Evolutionary conservation across 2,797 vertebrate species (phyloP).

Genomic region (Poecilia picta): DNA sequence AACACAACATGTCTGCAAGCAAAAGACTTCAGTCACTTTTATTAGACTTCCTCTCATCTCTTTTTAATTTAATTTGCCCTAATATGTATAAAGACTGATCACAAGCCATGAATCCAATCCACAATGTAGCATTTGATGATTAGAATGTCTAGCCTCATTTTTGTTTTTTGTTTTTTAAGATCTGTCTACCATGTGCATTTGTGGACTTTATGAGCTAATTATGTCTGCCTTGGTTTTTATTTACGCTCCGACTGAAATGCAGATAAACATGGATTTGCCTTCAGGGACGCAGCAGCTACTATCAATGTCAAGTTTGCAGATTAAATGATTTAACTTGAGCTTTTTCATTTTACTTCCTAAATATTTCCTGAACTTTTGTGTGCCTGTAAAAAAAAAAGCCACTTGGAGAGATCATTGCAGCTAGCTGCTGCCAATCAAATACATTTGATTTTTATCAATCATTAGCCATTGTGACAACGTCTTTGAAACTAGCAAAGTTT

Average conservation of each 20-base stretch:
- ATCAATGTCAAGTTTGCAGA: conserved; percentile 32
- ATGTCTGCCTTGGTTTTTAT: conserved; percentile 22
- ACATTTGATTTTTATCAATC: background rate
- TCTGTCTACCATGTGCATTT: conserved; percentile 13
- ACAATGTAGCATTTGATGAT: conserved; percentile 48
- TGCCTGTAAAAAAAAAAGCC: no score
- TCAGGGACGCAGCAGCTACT: conserved; percentile 20
- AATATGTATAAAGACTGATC: conserved; percentile 39
- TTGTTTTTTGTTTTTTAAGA: background rate
- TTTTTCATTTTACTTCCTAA: conserved; percentile 30
- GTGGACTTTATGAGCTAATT: conserved; percentile 15
- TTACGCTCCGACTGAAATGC: conserved; percentile 17
- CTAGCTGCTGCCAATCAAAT: background rate
- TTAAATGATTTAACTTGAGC: conserved; percentile 34
- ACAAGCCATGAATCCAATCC: conserved; percentile 37
- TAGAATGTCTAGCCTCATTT: conserved; percentile 26
- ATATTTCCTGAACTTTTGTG: conserved; percentile 3
- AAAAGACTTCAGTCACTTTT: conserved; percentile 40
- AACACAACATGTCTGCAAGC: conserved; percentile 32
- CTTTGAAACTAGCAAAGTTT: background rate
- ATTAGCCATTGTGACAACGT: background rate
- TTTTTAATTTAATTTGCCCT: conserved; percentile 27
- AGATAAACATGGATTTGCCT: conserved; percentile 26
- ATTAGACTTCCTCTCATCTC: conserved; percentile 45
- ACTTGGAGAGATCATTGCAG: background rate